Evolutionary conservation across 2,888 invertebrate species (phyloP).

Genomic region (Heteromyza rotundicornis): DNA sequence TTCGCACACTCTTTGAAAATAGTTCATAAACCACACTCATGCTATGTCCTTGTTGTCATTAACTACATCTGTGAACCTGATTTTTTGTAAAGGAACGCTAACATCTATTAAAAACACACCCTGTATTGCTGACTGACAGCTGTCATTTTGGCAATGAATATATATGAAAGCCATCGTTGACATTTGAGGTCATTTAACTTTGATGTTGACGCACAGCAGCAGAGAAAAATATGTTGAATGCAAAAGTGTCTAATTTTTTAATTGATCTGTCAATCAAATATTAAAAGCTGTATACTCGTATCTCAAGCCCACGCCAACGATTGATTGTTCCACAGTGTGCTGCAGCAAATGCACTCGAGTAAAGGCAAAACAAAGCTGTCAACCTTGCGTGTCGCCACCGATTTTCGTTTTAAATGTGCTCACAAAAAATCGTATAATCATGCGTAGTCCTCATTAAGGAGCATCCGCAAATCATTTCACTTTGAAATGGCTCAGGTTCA

Average conservation of each 20-base stretch:
- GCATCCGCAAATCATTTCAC: constrained; percentile 52
- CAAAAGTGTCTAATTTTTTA: constrained; percentile 52
- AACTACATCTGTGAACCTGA: no score
- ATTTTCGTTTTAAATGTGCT: background rate
- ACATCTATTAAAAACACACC: no score
- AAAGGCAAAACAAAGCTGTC: background rate
- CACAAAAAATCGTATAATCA: no score
- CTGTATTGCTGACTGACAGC: no score
- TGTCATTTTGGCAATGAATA: no score
- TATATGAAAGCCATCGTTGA: no score
- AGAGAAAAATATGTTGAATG: constrained; percentile 12
- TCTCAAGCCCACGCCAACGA: background rate
- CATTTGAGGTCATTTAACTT: no score
- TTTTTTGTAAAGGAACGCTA: no score
- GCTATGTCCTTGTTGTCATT: no score
- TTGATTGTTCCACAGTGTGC: background rate
- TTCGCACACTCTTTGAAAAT: no score
- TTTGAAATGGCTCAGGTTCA: constrained; percentile 30
- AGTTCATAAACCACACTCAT: no score
- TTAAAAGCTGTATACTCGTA: constrained; percentile 8
- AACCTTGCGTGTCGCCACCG: constrained; percentile 3
- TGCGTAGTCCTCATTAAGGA: constrained; percentile 51
- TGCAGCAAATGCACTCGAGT: background rate
- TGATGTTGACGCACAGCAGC: no score
- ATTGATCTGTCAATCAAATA: constrained; percentile 55